Evolutionary conservation across 2,888 invertebrate genomes (phyloP).

Genomic region (Bombylius discolor): DNA sequence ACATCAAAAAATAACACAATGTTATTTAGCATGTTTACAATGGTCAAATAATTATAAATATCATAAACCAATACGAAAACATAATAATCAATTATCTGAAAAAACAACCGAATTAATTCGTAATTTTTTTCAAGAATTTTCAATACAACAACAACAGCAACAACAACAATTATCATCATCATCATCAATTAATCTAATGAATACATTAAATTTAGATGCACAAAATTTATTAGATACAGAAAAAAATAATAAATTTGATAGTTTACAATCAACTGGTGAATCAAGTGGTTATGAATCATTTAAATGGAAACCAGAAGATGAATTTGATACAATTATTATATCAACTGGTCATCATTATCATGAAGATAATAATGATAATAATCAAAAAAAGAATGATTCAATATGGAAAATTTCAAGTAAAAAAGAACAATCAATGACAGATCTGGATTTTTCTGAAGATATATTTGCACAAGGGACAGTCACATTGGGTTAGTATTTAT

Average conservation of each 20-base stretch:
- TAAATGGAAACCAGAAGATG: conserved; percentile 44
- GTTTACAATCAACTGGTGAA: conserved; percentile 57
- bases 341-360: conserved; percentile 10
- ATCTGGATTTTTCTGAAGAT: conserved; percentile 37
- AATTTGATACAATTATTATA: conserved; percentile 23
- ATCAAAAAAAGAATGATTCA: conserved; percentile 20
- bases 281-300: conserved; percentile 65
- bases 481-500: conserved; percentile 27
- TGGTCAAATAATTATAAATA: conserved; percentile 75
- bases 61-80: conserved; percentile 27
- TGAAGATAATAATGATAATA: conserved; percentile 28
- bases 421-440: conserved; percentile 28
- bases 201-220: conserved; percentile 3
- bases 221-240: conserved; percentile 19
- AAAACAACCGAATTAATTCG: conserved; percentile 25
- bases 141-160: conserved; percentile 3
- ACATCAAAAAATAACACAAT: conserved; percentile 58
- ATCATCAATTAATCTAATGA: not conserved
- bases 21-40: conserved; percentile 56
- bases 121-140: conserved; percentile 32
- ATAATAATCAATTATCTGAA: conserved; percentile 25
- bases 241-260: conserved; percentile 39
- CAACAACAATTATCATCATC: not conserved
- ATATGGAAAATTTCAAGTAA: conserved; percentile 30
- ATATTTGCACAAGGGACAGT: conserved; percentile 37